Evolutionary conservation across 2,888 invertebrate genomes (phyloP), one percentile per base, ranked within the genome.

Genomic region (Drosophila melanocephala): DNA sequence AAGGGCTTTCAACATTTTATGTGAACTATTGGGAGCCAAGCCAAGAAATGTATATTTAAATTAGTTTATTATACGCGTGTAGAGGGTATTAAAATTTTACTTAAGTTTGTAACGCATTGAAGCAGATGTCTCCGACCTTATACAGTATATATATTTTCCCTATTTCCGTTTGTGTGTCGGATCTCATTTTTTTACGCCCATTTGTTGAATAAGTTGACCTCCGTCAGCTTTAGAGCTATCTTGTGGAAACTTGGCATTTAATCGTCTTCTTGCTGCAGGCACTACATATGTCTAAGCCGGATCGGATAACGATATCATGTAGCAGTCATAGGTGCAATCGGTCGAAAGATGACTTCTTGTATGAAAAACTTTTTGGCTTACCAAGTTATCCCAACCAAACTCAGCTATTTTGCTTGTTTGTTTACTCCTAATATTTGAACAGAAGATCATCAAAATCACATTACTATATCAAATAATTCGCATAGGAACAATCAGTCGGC

Each of bases 1-100:
- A 44, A 51, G 39, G 44, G 53, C 53, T 47, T 35, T 19, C 26
- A 44, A 26, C 28, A 57, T 39, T 55, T 57, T 16, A 33, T 70
- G 44, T 39, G 39, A 70, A 61, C 14, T 55, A 47, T 53, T 32
- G 32, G 47, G 53, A 58, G 22, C 32, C 32, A 2, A 37, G 37
- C 37, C 3, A 35, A 35, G 5, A 3, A 30, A 51, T 51, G 9
- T 30, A n/a, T 51, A 70, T 22, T n/a, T 6, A 51, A 51, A 30
- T 57, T 14, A 16, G n/a, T 57, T 30, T 39, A 16, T 57, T 47
- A 26, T 47, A 9, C 16, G 26, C 47, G 4, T 47, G 26, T 9
- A 4, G 47, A 22, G 47, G 14, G 22, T 47, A 26, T 16, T 47
- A 2, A 16, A 26, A 16, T 47, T 0, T 6, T 1, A n/a, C n/a